Percentiles rank a stretch among this genome's conserved stretches.
phyloP scores from a whole-genome alignment of 1,140 invertebrate species.

The Leguminivora glycinivorella region DNA sequence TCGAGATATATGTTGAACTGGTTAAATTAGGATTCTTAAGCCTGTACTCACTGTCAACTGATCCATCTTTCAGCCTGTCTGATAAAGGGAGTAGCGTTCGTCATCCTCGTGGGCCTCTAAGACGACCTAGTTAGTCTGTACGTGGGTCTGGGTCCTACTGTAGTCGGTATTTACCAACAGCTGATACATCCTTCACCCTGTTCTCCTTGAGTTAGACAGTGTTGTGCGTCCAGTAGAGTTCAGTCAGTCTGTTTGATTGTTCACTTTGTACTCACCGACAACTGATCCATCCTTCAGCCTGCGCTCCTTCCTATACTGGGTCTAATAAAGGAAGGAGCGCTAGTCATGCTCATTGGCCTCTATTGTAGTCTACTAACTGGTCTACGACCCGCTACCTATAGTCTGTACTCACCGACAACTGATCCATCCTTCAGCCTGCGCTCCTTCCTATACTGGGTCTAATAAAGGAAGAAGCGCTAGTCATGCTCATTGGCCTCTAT shows the following conservation, averaged over 20 bases:
- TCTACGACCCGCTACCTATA: background rate
- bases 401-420: constrained; percentile 81
- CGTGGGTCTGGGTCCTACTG: constrained; percentile 72
- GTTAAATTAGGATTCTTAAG: no score
- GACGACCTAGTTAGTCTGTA: constrained; percentile 91
- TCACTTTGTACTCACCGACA: constrained; percentile 80
- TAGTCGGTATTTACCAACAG: constrained; percentile 80
- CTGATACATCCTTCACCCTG: constrained; percentile 88
- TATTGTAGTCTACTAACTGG: constrained; percentile 65
- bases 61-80: constrained; percentile 92
- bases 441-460: constrained; percentile 93
- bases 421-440: constrained; percentile 89
- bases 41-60: constrained; percentile 85
- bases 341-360: constrained; percentile 94
- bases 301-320: constrained; percentile 92
- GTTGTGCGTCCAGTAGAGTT: no score
- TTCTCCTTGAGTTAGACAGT: no score
- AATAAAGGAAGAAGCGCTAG: constrained; percentile 87
- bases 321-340: constrained; percentile 91
- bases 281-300: constrained; percentile 91
- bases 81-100: constrained; percentile 91
- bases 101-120: constrained; percentile 93
- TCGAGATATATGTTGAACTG: no score
- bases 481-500: constrained; percentile 94
- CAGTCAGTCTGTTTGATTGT: no score